Evolutionary conservation across 2,113 vertebrate species (phyloP).

Genomic region (Rhinoptilus africanus): DNA sequence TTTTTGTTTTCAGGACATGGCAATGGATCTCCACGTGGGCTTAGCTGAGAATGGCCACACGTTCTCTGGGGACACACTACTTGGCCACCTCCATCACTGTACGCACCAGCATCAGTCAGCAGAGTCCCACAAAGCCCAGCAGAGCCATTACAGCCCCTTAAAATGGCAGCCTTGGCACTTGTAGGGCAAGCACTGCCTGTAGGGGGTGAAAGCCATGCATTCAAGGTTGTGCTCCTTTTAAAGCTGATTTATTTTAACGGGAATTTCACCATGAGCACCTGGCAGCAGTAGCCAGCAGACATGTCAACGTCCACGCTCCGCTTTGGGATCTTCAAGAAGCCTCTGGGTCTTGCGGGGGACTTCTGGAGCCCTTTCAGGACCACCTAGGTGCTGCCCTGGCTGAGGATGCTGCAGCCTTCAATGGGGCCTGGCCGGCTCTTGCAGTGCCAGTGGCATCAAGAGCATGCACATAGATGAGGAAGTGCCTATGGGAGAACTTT

Average conservation of each 20-base stretch:
- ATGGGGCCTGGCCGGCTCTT: not conserved
- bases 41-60: not conserved
- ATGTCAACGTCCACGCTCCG: not conserved
- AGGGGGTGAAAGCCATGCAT: not conserved
- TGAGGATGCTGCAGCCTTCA: not conserved
- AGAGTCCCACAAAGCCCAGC: not conserved
- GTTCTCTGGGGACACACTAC: not conserved
- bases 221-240: not conserved
- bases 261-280: accelerated
- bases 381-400: not conserved
- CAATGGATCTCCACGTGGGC: not conserved
- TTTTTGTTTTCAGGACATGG: not conserved
- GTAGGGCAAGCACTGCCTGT: not conserved
- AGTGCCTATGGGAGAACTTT: not conserved
- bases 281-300: not conserved
- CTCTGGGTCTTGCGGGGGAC: not conserved
- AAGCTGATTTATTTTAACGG: not conserved
- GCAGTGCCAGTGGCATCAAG: not conserved
- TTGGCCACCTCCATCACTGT: not conserved
- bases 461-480: not conserved
- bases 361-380: not conserved
- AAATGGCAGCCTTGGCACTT: not conserved
- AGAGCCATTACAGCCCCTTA: not conserved
- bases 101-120: not conserved
- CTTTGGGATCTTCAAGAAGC: not conserved